These are phyloP conservation scores for Salvelinus fontinalis DNA, from an alignment of 2,113 vertebrate species.

Conservation along the genomic window DNA sequence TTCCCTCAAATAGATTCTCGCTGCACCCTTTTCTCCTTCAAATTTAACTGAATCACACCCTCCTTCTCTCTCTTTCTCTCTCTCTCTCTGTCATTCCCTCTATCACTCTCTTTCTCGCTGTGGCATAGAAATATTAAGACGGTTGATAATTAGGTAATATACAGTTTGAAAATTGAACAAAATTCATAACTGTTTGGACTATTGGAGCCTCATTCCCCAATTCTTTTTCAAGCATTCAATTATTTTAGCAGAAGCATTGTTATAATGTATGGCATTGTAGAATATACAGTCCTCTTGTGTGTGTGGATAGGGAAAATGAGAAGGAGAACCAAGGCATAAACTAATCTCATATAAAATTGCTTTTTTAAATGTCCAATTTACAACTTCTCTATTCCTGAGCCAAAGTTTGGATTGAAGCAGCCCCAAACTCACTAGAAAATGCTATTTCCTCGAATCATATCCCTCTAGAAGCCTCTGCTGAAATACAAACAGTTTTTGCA, in stretches of 20 bases:
- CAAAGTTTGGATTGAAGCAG: slow-evolving; percentile 42
- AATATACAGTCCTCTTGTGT: not conserved
- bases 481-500: slow-evolving; percentile 38
- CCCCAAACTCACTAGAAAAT: slow-evolving; percentile 43
- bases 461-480: slow-evolving; percentile 38
- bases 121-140: slow-evolving; percentile 43
- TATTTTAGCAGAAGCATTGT: too few relatives aligned
- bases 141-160: too few relatives aligned
- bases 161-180: too few relatives aligned
- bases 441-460: slow-evolving; percentile 29
- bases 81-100: too few relatives aligned
- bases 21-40: slow-evolving; percentile 53
- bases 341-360: not conserved
- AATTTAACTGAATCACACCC: slow-evolving; percentile 20
- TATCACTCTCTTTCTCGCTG: slow-evolving; percentile 1
- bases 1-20: slow-evolving; percentile 62
- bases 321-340: not conserved
- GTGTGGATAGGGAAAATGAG: not conserved
- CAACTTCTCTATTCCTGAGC: too few relatives aligned
- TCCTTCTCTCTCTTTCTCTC: too few relatives aligned
- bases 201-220: too few relatives aligned
- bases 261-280: too few relatives aligned
- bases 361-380: not conserved
- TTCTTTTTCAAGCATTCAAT: too few relatives aligned
- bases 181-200: too few relatives aligned